phyloP scores from a whole-genome alignment of 2,797 vertebrate genomes.

The Ibycter americanus region DNA sequence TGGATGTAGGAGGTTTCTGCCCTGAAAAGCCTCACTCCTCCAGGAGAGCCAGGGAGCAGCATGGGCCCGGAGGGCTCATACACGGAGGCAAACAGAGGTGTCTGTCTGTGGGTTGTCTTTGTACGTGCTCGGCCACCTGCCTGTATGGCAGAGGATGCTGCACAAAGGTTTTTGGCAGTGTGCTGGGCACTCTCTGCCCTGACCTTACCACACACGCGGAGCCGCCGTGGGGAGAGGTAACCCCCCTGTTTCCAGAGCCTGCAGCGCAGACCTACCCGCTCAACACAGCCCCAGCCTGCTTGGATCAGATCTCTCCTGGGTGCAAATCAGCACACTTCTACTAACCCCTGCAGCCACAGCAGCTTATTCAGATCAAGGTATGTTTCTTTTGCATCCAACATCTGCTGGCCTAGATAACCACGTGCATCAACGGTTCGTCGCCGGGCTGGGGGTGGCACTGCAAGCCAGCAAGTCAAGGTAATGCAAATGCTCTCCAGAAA shows the following conservation, averaged over 20 bases:
- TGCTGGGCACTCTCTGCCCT: not conserved
- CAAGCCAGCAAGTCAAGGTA: not conserved
- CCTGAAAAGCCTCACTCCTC: not conserved
- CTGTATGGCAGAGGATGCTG: not conserved
- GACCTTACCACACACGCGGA: not conserved
- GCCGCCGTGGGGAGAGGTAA: not conserved
- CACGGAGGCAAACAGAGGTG: not conserved
- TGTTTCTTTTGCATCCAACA: not conserved
- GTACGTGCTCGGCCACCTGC: accelerated
- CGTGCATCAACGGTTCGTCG: not conserved
- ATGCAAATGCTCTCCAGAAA: not conserved
- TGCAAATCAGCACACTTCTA: not conserved
- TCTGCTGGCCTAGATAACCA: not conserved
- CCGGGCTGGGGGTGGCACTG: not conserved
- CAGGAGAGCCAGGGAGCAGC: not conserved
- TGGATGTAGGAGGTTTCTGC: not conserved
- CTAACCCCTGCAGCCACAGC: not conserved
- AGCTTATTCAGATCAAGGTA: not conserved
- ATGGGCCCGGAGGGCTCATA: not conserved
- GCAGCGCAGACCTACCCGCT: not conserved
- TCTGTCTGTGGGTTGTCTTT: not conserved
- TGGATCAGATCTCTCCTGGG: not conserved
- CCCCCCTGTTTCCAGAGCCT: not conserved
- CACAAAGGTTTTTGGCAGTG: not conserved
- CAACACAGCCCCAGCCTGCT: not conserved